A percentile compares a stretch with the other conserved stretches of the same genome.
Evolutionary conservation across 2,888 invertebrate genomes (phyloP).

Genomic region (Papilio demoleus): DNA sequence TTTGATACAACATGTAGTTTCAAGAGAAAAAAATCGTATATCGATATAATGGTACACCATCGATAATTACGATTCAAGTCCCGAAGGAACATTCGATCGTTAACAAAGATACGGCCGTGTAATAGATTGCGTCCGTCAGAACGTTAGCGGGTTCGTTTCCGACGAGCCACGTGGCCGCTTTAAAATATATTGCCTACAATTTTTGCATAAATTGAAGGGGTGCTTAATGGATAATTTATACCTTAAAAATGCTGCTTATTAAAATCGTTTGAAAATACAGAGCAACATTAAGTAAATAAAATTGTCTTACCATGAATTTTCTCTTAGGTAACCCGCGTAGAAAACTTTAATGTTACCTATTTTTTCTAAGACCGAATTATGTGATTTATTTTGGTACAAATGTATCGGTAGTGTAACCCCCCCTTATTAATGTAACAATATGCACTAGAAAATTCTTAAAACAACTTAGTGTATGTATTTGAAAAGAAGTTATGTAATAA

Average conservation of each 20-base stretch:
- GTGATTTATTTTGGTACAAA: not conserved
- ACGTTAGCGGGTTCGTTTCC: conserved; percentile 57
- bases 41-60: conserved; percentile 20
- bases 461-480: too few species aligned
- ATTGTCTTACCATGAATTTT: not conserved
- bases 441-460: too few species aligned
- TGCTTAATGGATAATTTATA: not conserved
- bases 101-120: conserved; percentile 52
- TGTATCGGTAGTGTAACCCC: not conserved
- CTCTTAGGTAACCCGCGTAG: not conserved
- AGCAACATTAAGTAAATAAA: not conserved
- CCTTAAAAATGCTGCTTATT: not conserved
- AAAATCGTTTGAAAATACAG: not conserved
- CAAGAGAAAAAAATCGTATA: not conserved
- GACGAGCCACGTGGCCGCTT: conserved; percentile 60
- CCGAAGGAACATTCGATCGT: conserved; percentile 18
- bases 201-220: conserved; percentile 41
- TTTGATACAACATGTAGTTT: too few species aligned
- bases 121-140: conserved; percentile 58
- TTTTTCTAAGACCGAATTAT: not conserved
- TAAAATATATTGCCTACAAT: conserved; percentile 52
- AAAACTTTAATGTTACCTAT: not conserved
- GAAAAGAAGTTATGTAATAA: not conserved
- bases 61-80: conserved; percentile 22
- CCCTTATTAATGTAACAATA: not conserved